These are phyloP conservation scores for Diorhabda sublineata DNA, from an alignment of 1,140 invertebrate species.

Conservation along the genomic window DNA sequence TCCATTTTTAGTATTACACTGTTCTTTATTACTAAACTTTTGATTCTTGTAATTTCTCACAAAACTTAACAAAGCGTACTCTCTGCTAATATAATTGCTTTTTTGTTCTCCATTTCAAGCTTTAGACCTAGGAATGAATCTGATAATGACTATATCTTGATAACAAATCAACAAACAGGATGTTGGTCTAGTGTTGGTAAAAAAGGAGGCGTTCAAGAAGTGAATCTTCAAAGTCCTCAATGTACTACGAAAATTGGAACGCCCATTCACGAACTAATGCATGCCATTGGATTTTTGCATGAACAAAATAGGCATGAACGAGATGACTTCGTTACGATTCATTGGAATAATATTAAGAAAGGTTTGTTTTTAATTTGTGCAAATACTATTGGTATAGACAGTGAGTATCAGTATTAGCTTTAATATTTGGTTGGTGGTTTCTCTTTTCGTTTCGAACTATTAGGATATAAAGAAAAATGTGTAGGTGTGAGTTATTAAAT, in stretches of 20 bases:
- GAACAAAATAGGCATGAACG: constrained; percentile 80
- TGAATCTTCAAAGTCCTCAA: constrained; percentile 65
- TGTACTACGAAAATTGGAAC: constrained; percentile 60
- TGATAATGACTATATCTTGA: constrained; percentile 64
- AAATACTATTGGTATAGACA: too few relatives aligned
- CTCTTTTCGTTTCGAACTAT: too few relatives aligned
- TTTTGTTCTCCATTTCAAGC: constrained; percentile 13
- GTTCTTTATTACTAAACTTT: too few relatives aligned
- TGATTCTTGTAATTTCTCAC: too few relatives aligned
- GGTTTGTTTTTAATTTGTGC: constrained; percentile 45
- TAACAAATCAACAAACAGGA: constrained; percentile 63
- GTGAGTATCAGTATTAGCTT: too few relatives aligned
- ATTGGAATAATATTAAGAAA: constrained; percentile 67
- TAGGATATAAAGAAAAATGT: too few relatives aligned
- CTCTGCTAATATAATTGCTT: too few relatives aligned
- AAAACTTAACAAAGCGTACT: too few relatives aligned
- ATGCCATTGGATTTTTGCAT: constrained; percentile 81
- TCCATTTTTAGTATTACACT: too few relatives aligned
- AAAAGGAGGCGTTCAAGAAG: constrained; percentile 64
- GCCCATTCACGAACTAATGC: constrained; percentile 81
- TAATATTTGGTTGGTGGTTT: too few relatives aligned
- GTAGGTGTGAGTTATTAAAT: too few relatives aligned
- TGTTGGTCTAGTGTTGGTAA: constrained; percentile 79
- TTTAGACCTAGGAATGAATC: constrained; percentile 50
- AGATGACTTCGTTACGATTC: constrained; percentile 68